phyloP scores from a whole-genome alignment of 30 jellyfish, hydroid and myxozoan species.

The Hydractinia symbiolongicarpus region DNA sequence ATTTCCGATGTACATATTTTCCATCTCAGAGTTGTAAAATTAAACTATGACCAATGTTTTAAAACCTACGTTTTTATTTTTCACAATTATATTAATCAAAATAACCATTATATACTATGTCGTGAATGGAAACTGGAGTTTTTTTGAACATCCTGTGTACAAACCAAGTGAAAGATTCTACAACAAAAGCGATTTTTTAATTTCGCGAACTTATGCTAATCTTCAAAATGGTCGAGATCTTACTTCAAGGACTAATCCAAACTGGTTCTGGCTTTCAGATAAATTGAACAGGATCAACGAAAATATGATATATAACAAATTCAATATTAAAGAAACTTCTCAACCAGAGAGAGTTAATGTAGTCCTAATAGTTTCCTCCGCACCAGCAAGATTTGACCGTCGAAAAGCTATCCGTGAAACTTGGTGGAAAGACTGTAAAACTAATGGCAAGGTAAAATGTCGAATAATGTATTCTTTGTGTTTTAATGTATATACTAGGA shows the following conservation, averaged over 20 bases:
- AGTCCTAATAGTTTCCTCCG: constrained; percentile 22
- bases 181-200: too few species aligned
- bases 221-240: too few species aligned
- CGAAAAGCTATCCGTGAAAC: constrained; percentile 33
- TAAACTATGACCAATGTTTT: too few species aligned
- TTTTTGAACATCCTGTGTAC: too few species aligned
- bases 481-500: not conserved
- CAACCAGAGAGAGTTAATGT: constrained; percentile 3
- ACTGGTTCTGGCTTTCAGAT: constrained; percentile 7
- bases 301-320: not conserved
- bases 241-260: not conserved
- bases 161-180: too few species aligned
- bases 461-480: not conserved
- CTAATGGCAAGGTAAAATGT: constrained; percentile 10
- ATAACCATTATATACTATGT: too few species aligned
- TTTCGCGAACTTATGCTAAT: too few species aligned
- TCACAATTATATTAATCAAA: too few species aligned
- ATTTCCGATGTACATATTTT: too few species aligned
- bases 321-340: not conserved
- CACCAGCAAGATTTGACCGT: constrained; percentile 33
- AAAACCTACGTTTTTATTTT: too few species aligned
- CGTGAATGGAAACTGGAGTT: too few species aligned
- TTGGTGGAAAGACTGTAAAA: constrained; percentile 36
- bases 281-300: not conserved
- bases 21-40: too few species aligned